Base-by-base conservation (phyloP, 2,888 invertebrate species). In the Leptarthrus brevirostris region DNA sequence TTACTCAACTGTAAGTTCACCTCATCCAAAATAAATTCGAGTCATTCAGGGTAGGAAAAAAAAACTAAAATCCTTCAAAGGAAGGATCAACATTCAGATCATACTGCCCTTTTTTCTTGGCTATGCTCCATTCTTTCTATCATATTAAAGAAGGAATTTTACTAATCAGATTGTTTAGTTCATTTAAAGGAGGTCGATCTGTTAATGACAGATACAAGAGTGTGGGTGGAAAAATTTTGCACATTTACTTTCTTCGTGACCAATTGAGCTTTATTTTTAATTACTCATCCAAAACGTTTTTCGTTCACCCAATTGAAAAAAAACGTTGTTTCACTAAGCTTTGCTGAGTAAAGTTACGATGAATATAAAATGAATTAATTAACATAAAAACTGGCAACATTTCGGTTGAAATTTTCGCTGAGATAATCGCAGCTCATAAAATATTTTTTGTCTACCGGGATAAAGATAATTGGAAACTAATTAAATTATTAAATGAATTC, bases 21-120 rank as follows among this genome's bases (percentile, higher is more conserved):
- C 47, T 49, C 66, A 66, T 66, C 66, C 47, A 66, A 66, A 66
- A 66, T 66, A 47, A 66, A 66, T 66, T 47, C 49, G 47, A 66
- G 44, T 66, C 66, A 66, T 66, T 66, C 66, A 49, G n/a, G 18
- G 47, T 14, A n/a, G 66, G 24, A 24, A 44, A 66, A 66, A n/a
- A 66, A 66, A 49, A 16, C 49, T 14, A 47, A 66, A 66, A 66
- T 66, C 36, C 49, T 66, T 47, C 66, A 66, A 66, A 66, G 16
- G 66, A 26, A 66, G 66, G 10, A 47, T 22, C 66, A 47, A 47
- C 26, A 24, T 36, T 66, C 47, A 44, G n/a, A n/a, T n/a, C n/a
- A n/a, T n/a, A n/a, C n/a, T 22, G 66, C 66, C 20, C 40, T 66
- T 66, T 47, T 18, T 47, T 30, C 5, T 14, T 26, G n/a, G 14